phyloP scores from a whole-genome alignment of 1,140 invertebrate species.

The Pachypeltis micranthus region DNA sequence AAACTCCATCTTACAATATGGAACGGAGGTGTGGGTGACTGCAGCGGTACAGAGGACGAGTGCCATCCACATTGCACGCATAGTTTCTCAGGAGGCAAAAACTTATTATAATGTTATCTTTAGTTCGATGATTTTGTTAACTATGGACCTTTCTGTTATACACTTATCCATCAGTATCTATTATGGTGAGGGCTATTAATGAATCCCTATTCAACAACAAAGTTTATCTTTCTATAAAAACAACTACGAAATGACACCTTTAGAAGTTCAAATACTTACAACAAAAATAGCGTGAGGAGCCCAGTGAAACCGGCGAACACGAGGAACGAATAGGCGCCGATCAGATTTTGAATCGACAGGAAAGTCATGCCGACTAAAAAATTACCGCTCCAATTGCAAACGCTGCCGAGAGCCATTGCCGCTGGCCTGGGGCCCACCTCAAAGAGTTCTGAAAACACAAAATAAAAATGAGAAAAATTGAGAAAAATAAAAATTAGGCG shows the following conservation, averaged over 20 bases:
- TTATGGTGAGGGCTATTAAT: not conserved
- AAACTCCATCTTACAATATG: too few species aligned
- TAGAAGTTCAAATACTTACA: conserved; percentile 35
- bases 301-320: conserved; percentile 50
- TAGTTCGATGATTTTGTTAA: too few species aligned
- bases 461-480: not conserved
- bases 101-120: too few species aligned
- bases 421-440: conserved; percentile 68
- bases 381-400: conserved; percentile 82
- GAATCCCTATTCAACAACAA: not conserved
- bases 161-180: too few species aligned
- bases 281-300: conserved; percentile 48
- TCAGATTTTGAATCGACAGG: conserved; percentile 47
- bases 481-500: not conserved
- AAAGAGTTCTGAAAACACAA: conserved; percentile 57
- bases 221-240: not conserved
- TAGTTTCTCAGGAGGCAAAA: too few species aligned
- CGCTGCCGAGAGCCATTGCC: conserved; percentile 77
- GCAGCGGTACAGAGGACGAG: too few species aligned
- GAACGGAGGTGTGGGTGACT: too few species aligned
- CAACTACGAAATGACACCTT: not conserved
- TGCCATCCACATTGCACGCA: too few species aligned
- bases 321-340: conserved; percentile 57
- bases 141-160: too few species aligned
- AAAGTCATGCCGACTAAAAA: conserved; percentile 77